Base-by-base conservation (phyloP, 2,888 invertebrate species). In the Stenodera caucasica region DNA sequence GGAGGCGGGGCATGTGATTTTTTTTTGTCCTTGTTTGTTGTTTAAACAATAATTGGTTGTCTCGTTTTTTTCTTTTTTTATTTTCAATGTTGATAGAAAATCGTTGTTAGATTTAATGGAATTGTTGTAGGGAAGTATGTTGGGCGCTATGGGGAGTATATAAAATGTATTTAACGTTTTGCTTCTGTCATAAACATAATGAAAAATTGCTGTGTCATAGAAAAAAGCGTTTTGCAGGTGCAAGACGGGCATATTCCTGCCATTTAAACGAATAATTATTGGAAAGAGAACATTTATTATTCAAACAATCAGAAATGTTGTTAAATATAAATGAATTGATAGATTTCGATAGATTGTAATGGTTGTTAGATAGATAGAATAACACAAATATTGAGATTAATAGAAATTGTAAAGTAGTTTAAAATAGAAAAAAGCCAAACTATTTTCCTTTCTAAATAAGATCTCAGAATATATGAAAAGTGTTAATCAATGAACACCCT, bases 41-140 rank as follows among this genome's bases (percentile, higher is more conserved):
- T 45, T 45, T 21, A 21, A 45, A 45, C 45, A 45, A 45, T 21
- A 58, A 58, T 58, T 51, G 21, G 32, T 54, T 54, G 12, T 23
- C n/a, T 52, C 29, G 45, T 37, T 53, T 12, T 11, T 57, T 30
- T 51, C 33, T 21, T 15, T 57, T 57, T n/a, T 57, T 26, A 45
- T 50, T 23, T 55, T 40, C 52, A n/a, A n/a, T n/a, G 55, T 55
- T 40, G 52, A 52, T 53, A 62, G 55, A 61, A 61, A 61, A 61
- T 52, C 52, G 55, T 62, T 62, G 62, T 58, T 55, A 57, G 53
- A 56, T 55, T 66, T 71, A 71, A 70, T 69, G 68, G 69, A 70
- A 65, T 67, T 63, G 69, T 68, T 68, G 69, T 67, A 61, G 64
- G 60, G 59, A 63, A 52, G 64, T 65, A 66, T 68, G 69, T 70